These are phyloP conservation scores for Myotis findleyi DNA, from an alignment of 2,797 vertebrate species.

Conservation along the genomic window DNA sequence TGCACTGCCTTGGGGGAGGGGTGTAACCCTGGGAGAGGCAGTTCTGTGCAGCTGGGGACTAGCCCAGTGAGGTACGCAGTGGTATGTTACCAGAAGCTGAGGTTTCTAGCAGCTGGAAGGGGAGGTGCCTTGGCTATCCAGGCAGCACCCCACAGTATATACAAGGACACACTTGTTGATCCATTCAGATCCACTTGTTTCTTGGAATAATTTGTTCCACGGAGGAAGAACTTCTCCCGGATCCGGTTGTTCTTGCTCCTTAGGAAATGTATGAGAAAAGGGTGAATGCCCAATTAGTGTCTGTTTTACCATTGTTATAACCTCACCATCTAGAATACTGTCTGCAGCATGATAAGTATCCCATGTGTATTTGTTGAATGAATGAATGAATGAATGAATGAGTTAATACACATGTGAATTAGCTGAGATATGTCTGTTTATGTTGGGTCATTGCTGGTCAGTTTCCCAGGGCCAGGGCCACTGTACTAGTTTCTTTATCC, in stretches of 20 bases:
- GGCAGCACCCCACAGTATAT: fast-evolving
- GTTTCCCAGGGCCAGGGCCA: not conserved
- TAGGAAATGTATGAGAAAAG: not conserved
- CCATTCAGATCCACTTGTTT: fast-evolving
- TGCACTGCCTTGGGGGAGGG: fast-evolving
- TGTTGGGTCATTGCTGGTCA: not conserved
- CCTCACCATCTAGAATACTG: not conserved
- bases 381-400: not conserved
- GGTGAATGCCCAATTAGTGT: not conserved
- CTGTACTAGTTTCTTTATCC: not conserved
- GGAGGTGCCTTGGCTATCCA: not conserved
- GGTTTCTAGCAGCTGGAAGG: too few relatives aligned
- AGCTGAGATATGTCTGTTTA: not conserved
- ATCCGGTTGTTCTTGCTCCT: not conserved
- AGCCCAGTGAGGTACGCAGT: not conserved
- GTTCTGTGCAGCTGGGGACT: not conserved
- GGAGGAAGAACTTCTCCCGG: not conserved
- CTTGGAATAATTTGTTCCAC: not conserved
- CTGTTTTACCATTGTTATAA: not conserved
- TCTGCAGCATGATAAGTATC: not conserved
- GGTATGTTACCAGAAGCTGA: not conserved
- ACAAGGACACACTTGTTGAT: fast-evolving
- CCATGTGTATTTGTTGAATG: too few relatives aligned
- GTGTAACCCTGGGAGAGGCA: not conserved
- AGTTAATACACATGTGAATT: not conserved